These are phyloP conservation scores for Drosophila nigromelanica DNA, from an alignment of 1,140 invertebrate species.

Conservation along the genomic window DNA sequence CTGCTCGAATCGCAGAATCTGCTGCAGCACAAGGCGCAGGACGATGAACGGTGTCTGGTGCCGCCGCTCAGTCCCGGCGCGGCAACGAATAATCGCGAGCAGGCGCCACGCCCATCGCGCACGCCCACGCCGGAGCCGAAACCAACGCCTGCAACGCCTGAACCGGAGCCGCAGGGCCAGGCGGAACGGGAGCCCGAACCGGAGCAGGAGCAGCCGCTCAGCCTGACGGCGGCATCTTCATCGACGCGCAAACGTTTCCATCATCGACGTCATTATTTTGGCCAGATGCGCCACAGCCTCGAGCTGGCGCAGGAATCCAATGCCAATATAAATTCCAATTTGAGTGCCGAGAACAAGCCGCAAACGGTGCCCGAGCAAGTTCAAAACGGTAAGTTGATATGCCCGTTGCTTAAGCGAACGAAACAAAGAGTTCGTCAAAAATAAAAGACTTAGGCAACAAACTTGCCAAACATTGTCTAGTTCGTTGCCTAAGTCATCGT, in stretches of 20 bases:
- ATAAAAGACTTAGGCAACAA: conserved; percentile 38
- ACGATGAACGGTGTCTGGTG: conserved; percentile 75
- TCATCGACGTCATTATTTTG: conserved; percentile 80
- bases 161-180: conserved; percentile 80
- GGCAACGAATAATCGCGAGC: conserved; percentile 20
- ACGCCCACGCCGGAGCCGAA: conserved; percentile 19
- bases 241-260: conserved; percentile 73
- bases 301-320: conserved; percentile 30
- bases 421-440: background rate
- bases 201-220: conserved; percentile 59
- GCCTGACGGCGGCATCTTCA: conserved; percentile 31
- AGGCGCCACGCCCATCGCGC: conserved; percentile 30
- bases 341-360: conserved; percentile 39
- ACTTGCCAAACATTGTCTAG: conserved; percentile 18
- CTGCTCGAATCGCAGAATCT: conserved; percentile 91
- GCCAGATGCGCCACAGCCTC: conserved; percentile 69
- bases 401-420: background rate
- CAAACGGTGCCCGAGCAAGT: conserved; percentile 58
- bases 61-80: conserved; percentile 79
- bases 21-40: conserved; percentile 85
- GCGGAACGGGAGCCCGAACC: conserved; percentile 8
- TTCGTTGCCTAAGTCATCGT: conserved; percentile 31
- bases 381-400: conserved; percentile 74
- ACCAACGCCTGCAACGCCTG: conserved; percentile 43
- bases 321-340: conserved; percentile 18